Percentiles rank a stretch among this genome's conserved stretches.
These are phyloP conservation scores for Rutpela maculata DNA, from an alignment of 2,888 invertebrate species.

Conservation along the genomic window DNA sequence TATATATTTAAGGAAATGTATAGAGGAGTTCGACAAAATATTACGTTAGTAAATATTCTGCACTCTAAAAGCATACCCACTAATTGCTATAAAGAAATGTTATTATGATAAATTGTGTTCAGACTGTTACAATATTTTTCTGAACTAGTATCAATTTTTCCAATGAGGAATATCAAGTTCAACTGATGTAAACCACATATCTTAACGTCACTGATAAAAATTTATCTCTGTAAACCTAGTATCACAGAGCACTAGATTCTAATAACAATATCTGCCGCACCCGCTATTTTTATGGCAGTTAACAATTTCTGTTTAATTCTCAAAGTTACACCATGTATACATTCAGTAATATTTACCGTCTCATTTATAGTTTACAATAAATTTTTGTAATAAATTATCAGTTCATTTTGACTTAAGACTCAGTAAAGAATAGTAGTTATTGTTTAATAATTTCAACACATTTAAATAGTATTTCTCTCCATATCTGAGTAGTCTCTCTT, in stretches of 20 bases:
- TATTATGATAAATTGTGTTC: too few relatives aligned
- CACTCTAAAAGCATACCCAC: too few relatives aligned
- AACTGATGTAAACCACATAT: neutral
- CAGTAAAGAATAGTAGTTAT: neutral
- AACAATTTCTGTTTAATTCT: neutral
- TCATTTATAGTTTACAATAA: conserved; percentile 12
- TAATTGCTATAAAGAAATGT: too few relatives aligned
- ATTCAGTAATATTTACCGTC: neutral
- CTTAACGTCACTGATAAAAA: neutral
- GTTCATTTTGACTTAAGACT: neutral
- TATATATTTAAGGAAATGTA: too few relatives aligned
- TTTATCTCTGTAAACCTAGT: neutral
- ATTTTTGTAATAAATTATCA: conserved; percentile 14
- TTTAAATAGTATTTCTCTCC: neutral
- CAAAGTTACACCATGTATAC: too few relatives aligned
- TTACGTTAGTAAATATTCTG: too few relatives aligned
- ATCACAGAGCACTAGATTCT: neutral
- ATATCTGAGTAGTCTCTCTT: conserved; percentile 10
- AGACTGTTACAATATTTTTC: too few relatives aligned
- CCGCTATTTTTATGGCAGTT: neutral
- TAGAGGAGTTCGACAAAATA: too few relatives aligned
- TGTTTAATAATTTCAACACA: conserved; percentile 4
- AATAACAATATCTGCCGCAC: neutral
- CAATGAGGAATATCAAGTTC: neutral
- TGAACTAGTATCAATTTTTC: neutral